These are phyloP conservation scores for Lepidocyrtinus sp. DNA, from an alignment of 2,888 invertebrate genomes.

Conservation along the genomic window DNA sequence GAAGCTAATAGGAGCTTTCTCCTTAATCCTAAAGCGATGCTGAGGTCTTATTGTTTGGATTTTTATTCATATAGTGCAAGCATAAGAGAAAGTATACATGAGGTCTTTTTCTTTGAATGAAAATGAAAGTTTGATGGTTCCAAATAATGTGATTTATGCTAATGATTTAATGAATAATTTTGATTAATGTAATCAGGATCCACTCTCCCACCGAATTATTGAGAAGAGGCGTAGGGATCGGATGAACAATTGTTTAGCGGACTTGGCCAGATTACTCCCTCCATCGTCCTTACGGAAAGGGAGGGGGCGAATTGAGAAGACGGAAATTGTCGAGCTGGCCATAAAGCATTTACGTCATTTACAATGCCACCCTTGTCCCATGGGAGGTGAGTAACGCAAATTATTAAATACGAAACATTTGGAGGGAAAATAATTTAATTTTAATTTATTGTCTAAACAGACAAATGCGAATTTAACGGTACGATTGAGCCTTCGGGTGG, in stretches of 20 bases:
- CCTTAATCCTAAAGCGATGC: too few species aligned
- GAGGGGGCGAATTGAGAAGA: conserved; percentile 95
- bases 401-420: neutral
- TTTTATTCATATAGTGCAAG: too few species aligned
- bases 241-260: conserved; percentile 97
- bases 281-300: conserved; percentile 95
- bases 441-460: conserved; percentile 39
- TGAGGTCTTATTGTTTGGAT: too few species aligned
- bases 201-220: conserved; percentile 97
- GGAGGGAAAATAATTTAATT: conserved; percentile 8
- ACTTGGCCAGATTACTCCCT: conserved; percentile 93
- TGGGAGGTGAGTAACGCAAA: conserved; percentile 70
- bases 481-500: conserved; percentile 28
- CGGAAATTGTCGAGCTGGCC: conserved; percentile 98
- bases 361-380: conserved; percentile 75
- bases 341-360: conserved; percentile 93
- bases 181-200: conserved; percentile 81
- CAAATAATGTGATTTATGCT: neutral
- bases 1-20: too few species aligned
- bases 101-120: neutral
- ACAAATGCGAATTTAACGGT: conserved; percentile 67
- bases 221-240: conserved; percentile 95
- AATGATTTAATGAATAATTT: conserved; percentile 17
- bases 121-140: neutral
- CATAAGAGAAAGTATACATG: neutral